Evolutionary conservation across 2,113 vertebrate genomes (phyloP).

Genomic region (Corydoras sp.): DNA sequence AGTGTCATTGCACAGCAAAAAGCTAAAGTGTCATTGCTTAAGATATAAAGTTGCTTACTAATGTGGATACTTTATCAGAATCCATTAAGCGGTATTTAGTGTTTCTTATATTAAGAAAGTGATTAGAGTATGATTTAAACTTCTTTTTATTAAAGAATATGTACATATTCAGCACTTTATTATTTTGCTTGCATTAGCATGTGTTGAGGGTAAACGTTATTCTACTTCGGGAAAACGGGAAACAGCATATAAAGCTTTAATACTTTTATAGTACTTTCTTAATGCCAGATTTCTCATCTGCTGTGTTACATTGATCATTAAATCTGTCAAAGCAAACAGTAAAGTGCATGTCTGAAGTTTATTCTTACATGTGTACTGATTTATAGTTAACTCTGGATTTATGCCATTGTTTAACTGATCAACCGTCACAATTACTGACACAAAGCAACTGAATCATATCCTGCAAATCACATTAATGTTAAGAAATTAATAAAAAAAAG

Average conservation of each 20-base stretch:
- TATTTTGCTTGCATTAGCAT: conserved; percentile 8
- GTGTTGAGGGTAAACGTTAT: background rate
- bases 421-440: too few species aligned
- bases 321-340: too few species aligned
- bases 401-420: too few species aligned
- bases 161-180: conserved; percentile 18
- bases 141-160: conserved; percentile 7
- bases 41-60: background rate
- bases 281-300: background rate
- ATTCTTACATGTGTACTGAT: too few species aligned
- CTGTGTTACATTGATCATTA: background rate
- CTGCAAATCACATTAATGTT: too few species aligned
- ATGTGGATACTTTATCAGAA: conserved; percentile 17
- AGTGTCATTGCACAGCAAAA: background rate
- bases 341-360: too few species aligned
- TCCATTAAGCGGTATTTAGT: conserved; percentile 30
- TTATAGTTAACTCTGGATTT: too few species aligned
- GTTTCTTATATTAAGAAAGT: conserved; percentile 72
- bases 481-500: too few species aligned
- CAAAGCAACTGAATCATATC: too few species aligned
- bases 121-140: conserved; percentile 22
- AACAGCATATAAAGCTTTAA: background rate
- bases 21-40: background rate
- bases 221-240: background rate
- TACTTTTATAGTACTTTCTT: background rate